Conservation (phyloP, 2,113 vertebrate species). For the Alces alces region DNA sequence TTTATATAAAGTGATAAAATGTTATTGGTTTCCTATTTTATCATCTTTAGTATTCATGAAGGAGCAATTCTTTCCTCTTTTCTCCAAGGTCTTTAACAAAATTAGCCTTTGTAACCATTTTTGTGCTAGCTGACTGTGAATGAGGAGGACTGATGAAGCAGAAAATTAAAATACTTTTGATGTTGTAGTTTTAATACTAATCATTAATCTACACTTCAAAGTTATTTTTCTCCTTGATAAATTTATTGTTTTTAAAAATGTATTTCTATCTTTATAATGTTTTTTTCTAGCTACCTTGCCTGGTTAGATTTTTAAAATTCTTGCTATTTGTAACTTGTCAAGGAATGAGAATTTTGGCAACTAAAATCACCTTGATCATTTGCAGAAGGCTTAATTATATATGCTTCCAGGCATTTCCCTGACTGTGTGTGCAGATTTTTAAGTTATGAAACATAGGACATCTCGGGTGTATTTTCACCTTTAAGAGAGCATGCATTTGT, state of each 20-base stretch:
- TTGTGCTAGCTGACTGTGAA: conserved; percentile 62
- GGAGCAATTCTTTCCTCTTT: conserved; percentile 63
- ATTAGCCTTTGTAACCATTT: conserved; percentile 67
- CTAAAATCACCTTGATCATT: conserved; percentile 5
- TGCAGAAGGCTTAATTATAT: conserved; percentile 11
- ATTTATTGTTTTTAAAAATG: conserved; percentile 42
- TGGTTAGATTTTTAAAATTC: not conserved
- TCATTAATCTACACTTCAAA: conserved; percentile 58
- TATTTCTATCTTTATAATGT: not conserved
- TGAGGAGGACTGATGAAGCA: conserved; percentile 63
- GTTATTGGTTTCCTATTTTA: conserved; percentile 69
- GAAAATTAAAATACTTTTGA: conserved; percentile 75
- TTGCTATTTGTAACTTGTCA: not conserved
- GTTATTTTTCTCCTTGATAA: conserved; percentile 50
- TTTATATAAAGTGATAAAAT: conserved; percentile 61
- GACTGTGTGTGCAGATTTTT: not conserved
- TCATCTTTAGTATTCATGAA: conserved; percentile 69
- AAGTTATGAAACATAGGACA: not conserved
- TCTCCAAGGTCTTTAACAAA: conserved; percentile 68
- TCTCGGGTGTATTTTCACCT: not conserved
- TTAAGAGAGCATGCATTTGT: not conserved
- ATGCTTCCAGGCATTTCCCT: not conserved
- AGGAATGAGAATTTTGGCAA: not conserved
- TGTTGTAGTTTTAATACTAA: conserved; percentile 67
- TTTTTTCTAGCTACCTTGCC: not conserved